Conservation (phyloP, 2,888 invertebrate genomes). For the Agrochola circellaris region DNA sequence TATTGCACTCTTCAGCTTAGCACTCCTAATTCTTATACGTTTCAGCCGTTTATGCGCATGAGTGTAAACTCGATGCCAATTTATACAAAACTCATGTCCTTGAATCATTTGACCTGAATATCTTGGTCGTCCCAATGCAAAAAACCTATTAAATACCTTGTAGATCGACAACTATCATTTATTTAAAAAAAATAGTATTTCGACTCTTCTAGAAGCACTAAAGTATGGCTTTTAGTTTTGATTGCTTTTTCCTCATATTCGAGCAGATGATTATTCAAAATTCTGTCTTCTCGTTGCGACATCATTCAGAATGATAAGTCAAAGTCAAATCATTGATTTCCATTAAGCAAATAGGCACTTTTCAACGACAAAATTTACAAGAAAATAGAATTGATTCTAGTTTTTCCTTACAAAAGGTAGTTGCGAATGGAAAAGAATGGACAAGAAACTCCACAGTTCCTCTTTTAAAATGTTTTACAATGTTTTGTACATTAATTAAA, state of each 20-base stretch:
- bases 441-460: too few species aligned
- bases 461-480: too few species aligned
- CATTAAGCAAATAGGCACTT: neutral
- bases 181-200: neutral
- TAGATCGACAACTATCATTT: neutral
- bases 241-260: neutral
- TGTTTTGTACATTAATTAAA: too few species aligned
- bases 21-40: slow-evolving; percentile 8
- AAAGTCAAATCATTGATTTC: neutral
- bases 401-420: too few species aligned
- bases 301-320: neutral
- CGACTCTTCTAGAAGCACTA: neutral
- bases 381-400: too few species aligned
- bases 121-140: neutral
- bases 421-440: too few species aligned
- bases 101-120: slow-evolving; percentile 1
- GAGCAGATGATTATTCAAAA: neutral
- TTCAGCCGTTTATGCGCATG: slow-evolving; percentile 14
- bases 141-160: neutral
- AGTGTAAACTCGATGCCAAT: neutral
- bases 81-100: slow-evolving; percentile 32
- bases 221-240: neutral
- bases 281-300: neutral
- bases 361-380: neutral
- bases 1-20: slow-evolving; percentile 23